Conservation (phyloP, 2,797 vertebrate genomes). For the Odontamblyopus lacepedii region DNA sequence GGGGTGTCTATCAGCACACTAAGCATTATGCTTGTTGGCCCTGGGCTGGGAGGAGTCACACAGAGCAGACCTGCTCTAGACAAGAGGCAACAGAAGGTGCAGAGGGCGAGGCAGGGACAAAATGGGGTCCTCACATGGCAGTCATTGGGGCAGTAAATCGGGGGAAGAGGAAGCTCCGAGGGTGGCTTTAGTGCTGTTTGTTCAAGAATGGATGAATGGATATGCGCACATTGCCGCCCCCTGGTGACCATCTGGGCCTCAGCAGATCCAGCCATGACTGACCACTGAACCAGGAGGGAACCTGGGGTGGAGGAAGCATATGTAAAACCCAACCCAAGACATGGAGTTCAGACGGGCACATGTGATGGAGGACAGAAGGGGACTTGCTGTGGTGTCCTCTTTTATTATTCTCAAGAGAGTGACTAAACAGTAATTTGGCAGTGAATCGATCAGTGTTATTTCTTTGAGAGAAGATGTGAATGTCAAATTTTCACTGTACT, state of each 20-base stretch:
- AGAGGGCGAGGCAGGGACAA: conserved; percentile 67
- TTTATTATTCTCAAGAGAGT: conserved; percentile 16
- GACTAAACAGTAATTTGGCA: conserved; percentile 12
- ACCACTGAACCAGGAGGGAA: conserved; percentile 37
- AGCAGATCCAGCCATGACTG: conserved; percentile 42
- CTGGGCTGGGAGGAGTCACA: conserved; percentile 26
- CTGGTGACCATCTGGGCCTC: conserved; percentile 52
- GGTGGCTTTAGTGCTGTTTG: conserved; percentile 20
- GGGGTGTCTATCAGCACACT: conserved; percentile 23
- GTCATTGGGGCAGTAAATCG: conserved; percentile 44
- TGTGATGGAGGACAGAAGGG: conserved; percentile 53
- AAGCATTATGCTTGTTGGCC: conserved; percentile 30
- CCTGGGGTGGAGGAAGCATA: conserved; percentile 54
- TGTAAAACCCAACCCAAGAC: conserved; percentile 58
- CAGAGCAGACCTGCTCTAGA: conserved; percentile 42
- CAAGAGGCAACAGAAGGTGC: conserved; percentile 62
- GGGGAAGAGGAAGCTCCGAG: conserved; percentile 42
- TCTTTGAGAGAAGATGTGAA: background rate
- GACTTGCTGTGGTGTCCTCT: conserved; percentile 41
- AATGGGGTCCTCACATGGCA: conserved; percentile 57
- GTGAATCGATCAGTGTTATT: background rate
- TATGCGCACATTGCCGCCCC: conserved; percentile 30
- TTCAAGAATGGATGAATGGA: conserved; percentile 26
- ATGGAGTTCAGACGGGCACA: conserved; percentile 50
- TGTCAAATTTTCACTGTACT: background rate